Conservation (phyloP, 2,888 invertebrate species). For the Callyntrura guangdongensis region DNA sequence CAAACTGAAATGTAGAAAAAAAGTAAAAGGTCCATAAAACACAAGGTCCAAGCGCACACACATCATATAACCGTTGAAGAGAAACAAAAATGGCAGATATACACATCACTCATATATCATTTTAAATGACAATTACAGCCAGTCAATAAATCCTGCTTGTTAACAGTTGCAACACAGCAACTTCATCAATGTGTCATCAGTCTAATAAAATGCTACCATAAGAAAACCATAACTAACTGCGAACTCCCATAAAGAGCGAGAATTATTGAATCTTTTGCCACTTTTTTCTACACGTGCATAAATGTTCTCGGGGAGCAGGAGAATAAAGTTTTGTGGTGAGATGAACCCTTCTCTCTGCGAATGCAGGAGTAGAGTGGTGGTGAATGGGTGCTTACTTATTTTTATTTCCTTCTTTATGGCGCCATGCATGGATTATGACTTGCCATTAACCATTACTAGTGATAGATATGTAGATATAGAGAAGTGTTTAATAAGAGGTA, state of each 20-base stretch:
- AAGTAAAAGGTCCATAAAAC: slow-evolving; percentile 5
- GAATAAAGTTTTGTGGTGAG: background rate
- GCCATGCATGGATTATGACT: background rate
- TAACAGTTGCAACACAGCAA: slow-evolving; percentile 39
- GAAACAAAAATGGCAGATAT: background rate
- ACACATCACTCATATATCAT: background rate
- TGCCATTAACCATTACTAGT: background rate
- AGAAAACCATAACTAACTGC: slow-evolving; percentile 46
- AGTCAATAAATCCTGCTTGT: slow-evolving; percentile 22
- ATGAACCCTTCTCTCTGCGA: background rate
- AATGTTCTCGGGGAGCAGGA: too few species aligned
- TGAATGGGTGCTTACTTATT: background rate
- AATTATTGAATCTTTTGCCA: background rate
- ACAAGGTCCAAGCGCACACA: background rate
- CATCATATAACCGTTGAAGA: background rate
- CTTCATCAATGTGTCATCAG: slow-evolving; percentile 62
- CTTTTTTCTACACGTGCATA: background rate
- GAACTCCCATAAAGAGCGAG: slow-evolving; percentile 29
- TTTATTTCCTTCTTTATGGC: slow-evolving; percentile 13
- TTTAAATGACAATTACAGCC: slow-evolving; percentile 38
- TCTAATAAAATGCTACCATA: slow-evolving; percentile 38
- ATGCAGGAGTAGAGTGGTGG: background rate
- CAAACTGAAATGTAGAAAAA: background rate
- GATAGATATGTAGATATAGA: background rate
- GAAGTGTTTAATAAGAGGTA: too few species aligned